Base-by-base conservation (phyloP, 2,888 invertebrate species). In the Diaperis boleti region DNA sequence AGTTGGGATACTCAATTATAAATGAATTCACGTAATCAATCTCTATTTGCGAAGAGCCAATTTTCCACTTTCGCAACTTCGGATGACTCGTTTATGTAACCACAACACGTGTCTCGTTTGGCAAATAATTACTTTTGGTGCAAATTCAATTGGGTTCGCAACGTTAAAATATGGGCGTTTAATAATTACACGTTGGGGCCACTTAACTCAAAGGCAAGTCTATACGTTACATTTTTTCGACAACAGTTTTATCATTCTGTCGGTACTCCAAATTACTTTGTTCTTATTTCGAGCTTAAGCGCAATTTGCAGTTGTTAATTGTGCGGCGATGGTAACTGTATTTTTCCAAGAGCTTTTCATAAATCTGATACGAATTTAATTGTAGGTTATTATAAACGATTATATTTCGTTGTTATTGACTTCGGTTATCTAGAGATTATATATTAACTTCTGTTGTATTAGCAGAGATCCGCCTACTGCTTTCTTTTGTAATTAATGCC, bases 401-500 rank as follows among this genome's bases (percentile, higher is more conserved):
- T 62, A 62, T 35, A 44, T 62, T 62, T 62, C 55, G 41, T 45
- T 52, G 54, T 39, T 45, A 62, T 59, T 41, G 59, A 49, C 37
- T 45, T 26, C 57, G 37, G 57, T 44, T 50, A 47, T 33, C 47
- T 37, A 10, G 29, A 49, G 57, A 52, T 69, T 67, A 66, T 65
- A 66, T 65, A 65, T 66, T 63, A 71, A 74, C 72, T 73, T 74
- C 74, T 70, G 71, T 72, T 71, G 63, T 69, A 70, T 73, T 72
- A 66, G 67, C 67, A 49, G 68, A 56, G 64, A 68, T 62, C 70
- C 73, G 72, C 73, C 73, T 68, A 70, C 71, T 66, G 68, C 71
- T 72, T 73, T 74, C 72, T 72, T 72, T 69, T 67, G 62, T 73
- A 73, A 74, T 74, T 72, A 73, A 73, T 70, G 64, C 66, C 69